Conservation (phyloP, 2,888 invertebrate genomes). For the Eumerus sabulonum region DNA sequence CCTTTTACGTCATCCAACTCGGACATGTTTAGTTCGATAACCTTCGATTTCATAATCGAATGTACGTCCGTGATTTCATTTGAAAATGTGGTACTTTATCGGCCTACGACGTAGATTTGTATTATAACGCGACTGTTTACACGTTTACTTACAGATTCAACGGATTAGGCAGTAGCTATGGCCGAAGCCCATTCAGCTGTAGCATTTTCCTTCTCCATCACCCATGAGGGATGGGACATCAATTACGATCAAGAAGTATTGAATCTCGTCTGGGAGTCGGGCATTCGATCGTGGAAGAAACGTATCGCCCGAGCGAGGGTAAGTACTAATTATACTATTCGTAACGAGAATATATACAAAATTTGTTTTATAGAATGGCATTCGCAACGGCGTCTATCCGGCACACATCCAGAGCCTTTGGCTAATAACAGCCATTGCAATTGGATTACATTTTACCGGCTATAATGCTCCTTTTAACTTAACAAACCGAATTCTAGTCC, state of each 20-base stretch:
- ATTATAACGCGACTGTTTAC: too few species aligned
- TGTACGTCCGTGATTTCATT: too few species aligned
- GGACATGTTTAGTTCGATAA: conserved; percentile 28
- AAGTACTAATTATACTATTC: conserved; percentile 74
- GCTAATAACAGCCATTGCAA: conserved; percentile 88
- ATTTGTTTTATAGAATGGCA: conserved; percentile 88
- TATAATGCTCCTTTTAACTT: conserved; percentile 90
- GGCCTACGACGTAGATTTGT: too few species aligned
- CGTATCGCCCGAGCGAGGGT: conserved; percentile 94
- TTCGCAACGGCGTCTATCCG: conserved; percentile 97
- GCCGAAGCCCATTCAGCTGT: conserved; percentile 99
- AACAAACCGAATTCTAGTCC: conserved; percentile 85
- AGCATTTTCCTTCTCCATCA: conserved; percentile 97
- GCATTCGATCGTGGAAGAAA: conserved; percentile 97
- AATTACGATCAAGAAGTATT: conserved; percentile 98
- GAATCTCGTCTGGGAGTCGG: conserved; percentile 96
- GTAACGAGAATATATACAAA: background rate
- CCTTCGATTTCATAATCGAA: conserved; percentile 6
- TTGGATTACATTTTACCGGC: conserved; percentile 89
- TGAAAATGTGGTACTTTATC: too few species aligned
- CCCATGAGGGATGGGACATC: conserved; percentile 98
- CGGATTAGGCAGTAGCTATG: conserved; percentile 81
- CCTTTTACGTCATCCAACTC: conserved; percentile 32
- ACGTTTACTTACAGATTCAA: conserved; percentile 47
- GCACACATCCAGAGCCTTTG: conserved; percentile 94